Percentiles rank a stretch among this genome's conserved stretches.
phyloP scores from a whole-genome alignment of 1,140 invertebrate species.

The Odontomachus brunneus region DNA sequence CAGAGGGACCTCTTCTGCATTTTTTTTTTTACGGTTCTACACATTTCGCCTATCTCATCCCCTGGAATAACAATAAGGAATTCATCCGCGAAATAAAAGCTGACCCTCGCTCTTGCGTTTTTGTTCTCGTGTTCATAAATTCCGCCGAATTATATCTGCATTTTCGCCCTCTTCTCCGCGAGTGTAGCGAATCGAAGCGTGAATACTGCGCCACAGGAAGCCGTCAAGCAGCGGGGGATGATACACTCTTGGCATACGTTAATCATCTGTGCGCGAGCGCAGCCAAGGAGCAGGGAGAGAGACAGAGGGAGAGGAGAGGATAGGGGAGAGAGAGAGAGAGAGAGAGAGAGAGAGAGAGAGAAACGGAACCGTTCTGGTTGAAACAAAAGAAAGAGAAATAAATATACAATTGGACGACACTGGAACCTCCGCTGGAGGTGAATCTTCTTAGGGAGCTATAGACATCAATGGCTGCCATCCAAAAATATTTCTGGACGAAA shows the following conservation, averaged over 20 bases:
- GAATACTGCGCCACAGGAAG: slow-evolving; percentile 22
- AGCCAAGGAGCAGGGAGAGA: slow-evolving; percentile 29
- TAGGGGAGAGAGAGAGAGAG: not conserved
- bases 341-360: not conserved
- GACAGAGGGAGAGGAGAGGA: too few relatives aligned
- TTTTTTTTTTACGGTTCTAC: not conserved
- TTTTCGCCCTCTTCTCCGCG: not conserved
- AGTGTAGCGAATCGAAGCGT: slow-evolving; percentile 18
- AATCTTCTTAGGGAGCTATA: slow-evolving; percentile 29
- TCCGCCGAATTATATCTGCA: slow-evolving; percentile 1
- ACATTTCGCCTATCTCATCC: not conserved
- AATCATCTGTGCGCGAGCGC: slow-evolving; percentile 44
- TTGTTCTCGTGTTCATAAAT: slow-evolving; percentile 4
- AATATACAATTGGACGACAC: slow-evolving; percentile 65
- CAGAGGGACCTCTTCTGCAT: not conserved
- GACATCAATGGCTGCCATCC: slow-evolving; percentile 68
- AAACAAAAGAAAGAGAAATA: slow-evolving; percentile 65
- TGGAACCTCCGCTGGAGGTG: slow-evolving; percentile 41
- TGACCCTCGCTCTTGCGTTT: not conserved
- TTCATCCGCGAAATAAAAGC: slow-evolving; percentile 13
- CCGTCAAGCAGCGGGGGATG: slow-evolving; percentile 32
- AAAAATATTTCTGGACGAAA: slow-evolving; percentile 68
- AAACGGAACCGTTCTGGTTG: not conserved
- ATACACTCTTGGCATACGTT: slow-evolving; percentile 57
- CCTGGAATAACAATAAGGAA: not conserved